Conservation (phyloP, 2,888 invertebrate species). For the Diadegma fenestrale region DNA sequence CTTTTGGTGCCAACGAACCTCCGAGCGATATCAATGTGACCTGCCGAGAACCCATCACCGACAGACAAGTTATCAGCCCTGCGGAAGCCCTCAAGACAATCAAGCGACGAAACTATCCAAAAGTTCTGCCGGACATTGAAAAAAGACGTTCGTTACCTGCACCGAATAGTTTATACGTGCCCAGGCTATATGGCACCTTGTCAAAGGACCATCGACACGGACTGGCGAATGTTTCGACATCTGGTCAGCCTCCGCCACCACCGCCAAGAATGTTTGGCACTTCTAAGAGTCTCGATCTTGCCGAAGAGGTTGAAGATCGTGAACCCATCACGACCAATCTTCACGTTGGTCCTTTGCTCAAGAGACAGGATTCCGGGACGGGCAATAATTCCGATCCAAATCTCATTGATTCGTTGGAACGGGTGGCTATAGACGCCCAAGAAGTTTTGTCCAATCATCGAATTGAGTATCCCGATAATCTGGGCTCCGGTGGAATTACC, state of each 20-base stretch:
- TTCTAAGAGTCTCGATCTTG: conserved; percentile 78
- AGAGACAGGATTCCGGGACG: conserved; percentile 74
- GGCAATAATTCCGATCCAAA: conserved; percentile 78
- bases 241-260: conserved; percentile 86
- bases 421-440: conserved; percentile 69
- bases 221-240: conserved; percentile 66
- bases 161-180: conserved; percentile 75
- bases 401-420: conserved; percentile 78
- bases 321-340: conserved; percentile 81
- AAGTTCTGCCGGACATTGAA: conserved; percentile 92
- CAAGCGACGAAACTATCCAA: conserved; percentile 92
- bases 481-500: conserved; percentile 77
- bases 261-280: conserved; percentile 89
- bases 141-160: conserved; percentile 82
- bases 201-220: conserved; percentile 75
- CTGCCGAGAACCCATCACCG: conserved; percentile 86
- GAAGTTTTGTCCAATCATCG: conserved; percentile 69
- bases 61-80: conserved; percentile 86
- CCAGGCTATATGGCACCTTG: conserved; percentile 76
- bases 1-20: conserved; percentile 74
- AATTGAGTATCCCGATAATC: conserved; percentile 75
- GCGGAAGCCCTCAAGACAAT: conserved; percentile 91
- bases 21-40: conserved; percentile 90
- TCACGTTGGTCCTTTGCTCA: conserved; percentile 81
- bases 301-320: conserved; percentile 77